A percentile compares a stretch with the other conserved stretches of the same genome.
Evolutionary conservation across 2,113 vertebrate genomes (phyloP).

Genomic region (Camelus bactrianus): DNA sequence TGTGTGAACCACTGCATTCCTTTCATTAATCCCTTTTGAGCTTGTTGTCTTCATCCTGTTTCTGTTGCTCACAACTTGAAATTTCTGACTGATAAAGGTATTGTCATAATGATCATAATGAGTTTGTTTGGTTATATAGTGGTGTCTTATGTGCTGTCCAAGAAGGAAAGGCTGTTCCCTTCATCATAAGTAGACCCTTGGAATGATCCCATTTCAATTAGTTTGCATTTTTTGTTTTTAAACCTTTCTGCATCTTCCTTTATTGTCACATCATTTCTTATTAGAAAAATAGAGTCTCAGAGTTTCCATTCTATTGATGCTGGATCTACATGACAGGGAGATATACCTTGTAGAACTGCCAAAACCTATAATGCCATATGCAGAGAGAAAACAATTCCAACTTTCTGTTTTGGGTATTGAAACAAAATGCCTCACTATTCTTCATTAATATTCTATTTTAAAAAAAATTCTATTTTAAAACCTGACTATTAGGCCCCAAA

Average conservation of each 20-base stretch:
- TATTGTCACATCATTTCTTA: constrained; percentile 1
- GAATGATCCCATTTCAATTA: constrained; percentile 27
- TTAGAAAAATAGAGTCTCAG: constrained; percentile 50
- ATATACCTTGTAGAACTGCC: constrained; percentile 61
- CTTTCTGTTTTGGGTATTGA: neutral
- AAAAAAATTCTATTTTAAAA: constrained; percentile 67
- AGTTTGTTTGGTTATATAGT: neutral
- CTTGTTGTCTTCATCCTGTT: neutral
- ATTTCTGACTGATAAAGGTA: constrained; percentile 10
- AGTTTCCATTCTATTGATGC: constrained; percentile 64
- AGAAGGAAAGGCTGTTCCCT: constrained; percentile 3
- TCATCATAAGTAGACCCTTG: neutral
- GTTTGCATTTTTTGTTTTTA: constrained; percentile 12
- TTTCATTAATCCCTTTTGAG: neutral
- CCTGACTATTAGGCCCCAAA: constrained; percentile 4
- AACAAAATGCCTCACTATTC: neutral
- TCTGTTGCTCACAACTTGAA: constrained; percentile 39
- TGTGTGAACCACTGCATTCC: neutral
- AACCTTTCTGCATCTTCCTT: constrained; percentile 16
- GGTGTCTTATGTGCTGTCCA: neutral
- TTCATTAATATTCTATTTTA: constrained; percentile 68
- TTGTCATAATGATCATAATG: neutral
- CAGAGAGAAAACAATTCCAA: constrained; percentile 44
- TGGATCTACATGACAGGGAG: constrained; percentile 40
- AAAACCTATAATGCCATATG: constrained; percentile 56